A percentile compares a stretch with the other conserved stretches of the same genome.
Conservation (phyloP, 2,797 vertebrate genomes). For the Lepus oiostolus region DNA sequence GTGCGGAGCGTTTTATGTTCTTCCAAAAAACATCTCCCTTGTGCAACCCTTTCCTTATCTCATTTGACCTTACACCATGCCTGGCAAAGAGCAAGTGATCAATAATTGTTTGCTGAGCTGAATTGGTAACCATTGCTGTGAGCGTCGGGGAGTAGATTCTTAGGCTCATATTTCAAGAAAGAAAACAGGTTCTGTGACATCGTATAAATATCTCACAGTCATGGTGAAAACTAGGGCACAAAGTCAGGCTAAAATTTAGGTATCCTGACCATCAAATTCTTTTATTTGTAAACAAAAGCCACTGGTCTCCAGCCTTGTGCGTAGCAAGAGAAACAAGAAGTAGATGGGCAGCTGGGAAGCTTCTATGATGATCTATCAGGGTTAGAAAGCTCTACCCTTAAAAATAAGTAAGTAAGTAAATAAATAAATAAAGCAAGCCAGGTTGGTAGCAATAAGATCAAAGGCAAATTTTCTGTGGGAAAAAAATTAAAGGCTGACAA, state of each 20-base stretch:
- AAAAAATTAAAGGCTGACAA: constrained; percentile 74
- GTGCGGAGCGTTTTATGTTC: not conserved
- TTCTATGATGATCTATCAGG: not conserved
- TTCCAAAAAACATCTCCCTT: not conserved
- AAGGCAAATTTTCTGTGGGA: constrained; percentile 76
- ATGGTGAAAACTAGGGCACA: constrained; percentile 39
- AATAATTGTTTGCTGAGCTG: not conserved
- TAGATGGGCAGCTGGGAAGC: not conserved
- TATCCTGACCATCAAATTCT: not conserved
- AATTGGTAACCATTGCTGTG: not conserved
- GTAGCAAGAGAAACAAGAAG: not conserved
- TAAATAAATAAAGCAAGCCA: constrained; percentile 49
- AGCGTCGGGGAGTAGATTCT: not conserved
- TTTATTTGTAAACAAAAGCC: constrained; percentile 28
- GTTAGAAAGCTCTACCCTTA: not conserved
- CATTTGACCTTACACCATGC: not conserved
- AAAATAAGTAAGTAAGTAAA: constrained; percentile 70
- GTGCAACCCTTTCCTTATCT: not conserved
- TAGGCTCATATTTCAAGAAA: constrained; percentile 40
- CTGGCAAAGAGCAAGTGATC: not conserved
- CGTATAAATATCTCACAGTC: constrained; percentile 24
- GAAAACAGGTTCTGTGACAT: not conserved
- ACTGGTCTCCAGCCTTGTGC: not conserved
- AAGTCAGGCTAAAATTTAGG: not conserved
- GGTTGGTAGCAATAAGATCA: constrained; percentile 78